Evolutionary conservation across 2,797 vertebrate species (phyloP).

Genomic region (Pseudochirops corinnae): DNA sequence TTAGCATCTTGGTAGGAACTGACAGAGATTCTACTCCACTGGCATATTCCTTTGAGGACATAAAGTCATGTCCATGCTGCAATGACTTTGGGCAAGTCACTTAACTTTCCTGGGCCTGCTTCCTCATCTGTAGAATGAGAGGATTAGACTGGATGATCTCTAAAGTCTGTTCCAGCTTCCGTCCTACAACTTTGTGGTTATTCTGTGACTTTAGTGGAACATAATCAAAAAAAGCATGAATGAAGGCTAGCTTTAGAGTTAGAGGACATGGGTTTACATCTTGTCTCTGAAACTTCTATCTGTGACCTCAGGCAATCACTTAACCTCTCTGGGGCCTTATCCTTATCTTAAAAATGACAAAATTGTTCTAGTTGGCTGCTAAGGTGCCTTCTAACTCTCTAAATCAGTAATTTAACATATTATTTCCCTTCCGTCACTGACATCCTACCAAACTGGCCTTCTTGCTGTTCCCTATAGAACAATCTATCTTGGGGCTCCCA

Average conservation of each 20-base stretch:
- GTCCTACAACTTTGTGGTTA: not conserved
- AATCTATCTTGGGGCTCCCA: not conserved
- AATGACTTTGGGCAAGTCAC: not conserved
- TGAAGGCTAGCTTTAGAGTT: not conserved
- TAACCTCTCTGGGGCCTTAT: not conserved
- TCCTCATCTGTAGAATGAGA: not conserved
- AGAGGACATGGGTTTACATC: not conserved
- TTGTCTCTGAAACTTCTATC: not conserved
- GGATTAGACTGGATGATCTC: not conserved
- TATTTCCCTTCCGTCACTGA: not conserved
- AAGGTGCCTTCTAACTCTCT: not conserved
- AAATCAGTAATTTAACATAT: not conserved
- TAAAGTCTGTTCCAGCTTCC: not conserved
- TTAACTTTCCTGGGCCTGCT: not conserved
- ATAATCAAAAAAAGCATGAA: not conserved
- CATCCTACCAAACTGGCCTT: not conserved
- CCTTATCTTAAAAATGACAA: not conserved
- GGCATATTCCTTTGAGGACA: not conserved
- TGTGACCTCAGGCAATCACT: not conserved
- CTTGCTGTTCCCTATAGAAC: not conserved
- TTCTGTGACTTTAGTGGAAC: not conserved
- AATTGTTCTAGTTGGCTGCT: not conserved
- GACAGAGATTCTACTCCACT: not conserved
- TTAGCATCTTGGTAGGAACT: not conserved
- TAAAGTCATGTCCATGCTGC: not conserved